These are phyloP conservation scores for Sebastes diaconus DNA, from an alignment of 2,797 vertebrate genomes.

Conservation along the genomic window DNA sequence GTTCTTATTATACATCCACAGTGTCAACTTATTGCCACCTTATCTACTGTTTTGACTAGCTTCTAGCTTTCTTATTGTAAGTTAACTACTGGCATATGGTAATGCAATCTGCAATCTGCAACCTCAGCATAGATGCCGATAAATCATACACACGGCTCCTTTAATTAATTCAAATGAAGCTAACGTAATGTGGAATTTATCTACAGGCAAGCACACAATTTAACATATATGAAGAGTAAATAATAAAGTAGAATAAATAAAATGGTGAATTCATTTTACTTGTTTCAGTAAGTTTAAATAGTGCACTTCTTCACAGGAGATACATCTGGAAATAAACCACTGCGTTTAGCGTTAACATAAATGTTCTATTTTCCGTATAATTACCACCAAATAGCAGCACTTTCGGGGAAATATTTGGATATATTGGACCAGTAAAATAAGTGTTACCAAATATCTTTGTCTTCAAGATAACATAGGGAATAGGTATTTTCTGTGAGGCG, in stretches of 20 bases:
- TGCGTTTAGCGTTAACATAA: background rate
- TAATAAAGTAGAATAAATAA: background rate
- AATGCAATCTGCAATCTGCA: too few species aligned
- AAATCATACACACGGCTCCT: too few species aligned
- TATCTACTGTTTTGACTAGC: too few species aligned
- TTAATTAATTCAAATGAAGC: background rate
- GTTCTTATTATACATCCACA: accelerated
- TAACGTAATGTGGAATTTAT: background rate
- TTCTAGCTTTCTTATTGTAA: too few species aligned
- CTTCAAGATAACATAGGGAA: background rate
- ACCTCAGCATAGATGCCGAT: too few species aligned
- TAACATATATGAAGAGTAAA: too few species aligned
- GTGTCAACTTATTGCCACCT: too few species aligned
- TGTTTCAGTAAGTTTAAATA: background rate
- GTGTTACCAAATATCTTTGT: background rate
- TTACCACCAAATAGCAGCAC: background rate
- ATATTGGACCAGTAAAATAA: background rate
- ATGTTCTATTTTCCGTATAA: background rate
- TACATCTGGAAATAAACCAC: background rate
- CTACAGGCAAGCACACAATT: background rate
- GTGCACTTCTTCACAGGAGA: background rate
- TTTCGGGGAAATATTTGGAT: accelerated
- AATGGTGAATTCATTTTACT: background rate
- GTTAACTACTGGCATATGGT: too few species aligned
- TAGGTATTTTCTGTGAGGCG: background rate